Percentiles rank a stretch among this genome's conserved stretches.
phyloP scores from a whole-genome alignment of 2,797 vertebrate species.

The Pangasius larnaudii region DNA sequence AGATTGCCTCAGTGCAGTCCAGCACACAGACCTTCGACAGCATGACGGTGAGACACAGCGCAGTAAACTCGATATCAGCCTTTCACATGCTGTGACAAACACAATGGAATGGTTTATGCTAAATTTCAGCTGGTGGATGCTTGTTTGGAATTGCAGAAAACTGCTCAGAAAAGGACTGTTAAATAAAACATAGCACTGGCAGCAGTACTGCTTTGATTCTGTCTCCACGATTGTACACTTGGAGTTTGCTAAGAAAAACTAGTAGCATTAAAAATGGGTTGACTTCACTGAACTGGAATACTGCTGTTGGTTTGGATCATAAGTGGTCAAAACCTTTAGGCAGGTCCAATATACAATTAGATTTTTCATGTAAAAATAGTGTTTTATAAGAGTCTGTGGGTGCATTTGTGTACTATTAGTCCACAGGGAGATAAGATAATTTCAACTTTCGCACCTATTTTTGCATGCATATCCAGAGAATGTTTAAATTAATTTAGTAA shows the following conservation, averaged over 20 bases:
- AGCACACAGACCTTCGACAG: constrained; percentile 92
- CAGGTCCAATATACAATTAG: not conserved
- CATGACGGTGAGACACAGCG: constrained; percentile 87
- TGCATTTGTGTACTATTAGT: not conserved
- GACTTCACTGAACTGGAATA: not conserved
- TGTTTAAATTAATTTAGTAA: not conserved
- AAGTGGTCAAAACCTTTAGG: not conserved
- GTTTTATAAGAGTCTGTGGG: not conserved
- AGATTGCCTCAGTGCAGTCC: constrained; percentile 90
- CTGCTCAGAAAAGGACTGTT: constrained; percentile 16
- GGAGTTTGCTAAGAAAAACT: not conserved
- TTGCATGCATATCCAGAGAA: not conserved
- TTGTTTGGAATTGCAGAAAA: constrained; percentile 27
- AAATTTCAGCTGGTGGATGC: not conserved
- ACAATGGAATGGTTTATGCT: constrained; percentile 8
- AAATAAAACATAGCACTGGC: constrained; percentile 30
- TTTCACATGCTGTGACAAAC: not conserved
- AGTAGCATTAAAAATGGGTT: constrained; percentile 3
- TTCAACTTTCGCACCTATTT: not conserved
- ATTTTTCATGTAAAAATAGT: not conserved
- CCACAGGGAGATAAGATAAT: not conserved
- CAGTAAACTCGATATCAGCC: not conserved
- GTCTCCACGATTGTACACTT: not conserved
- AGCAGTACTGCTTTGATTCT: constrained; percentile 4
- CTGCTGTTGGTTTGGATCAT: not conserved